Percentiles rank a stretch among this genome's conserved stretches.
Conservation (phyloP, 2,113 vertebrate genomes). For the Kryptolebias marmoratus region DNA sequence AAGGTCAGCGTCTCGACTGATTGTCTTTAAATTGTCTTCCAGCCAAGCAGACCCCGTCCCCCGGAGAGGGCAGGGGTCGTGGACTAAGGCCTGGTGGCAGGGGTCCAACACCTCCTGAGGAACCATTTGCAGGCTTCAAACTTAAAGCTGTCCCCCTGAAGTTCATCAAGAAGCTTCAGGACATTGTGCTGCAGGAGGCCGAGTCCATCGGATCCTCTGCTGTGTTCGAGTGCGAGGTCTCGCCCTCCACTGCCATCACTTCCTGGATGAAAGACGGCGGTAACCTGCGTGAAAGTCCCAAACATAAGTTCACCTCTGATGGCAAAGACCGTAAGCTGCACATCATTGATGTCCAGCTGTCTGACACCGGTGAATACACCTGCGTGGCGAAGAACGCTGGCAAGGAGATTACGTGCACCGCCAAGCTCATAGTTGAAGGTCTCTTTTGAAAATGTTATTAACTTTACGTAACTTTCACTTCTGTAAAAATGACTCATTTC, state of each 20-base stretch:
- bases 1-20: background rate
- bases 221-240: conserved; percentile 95
- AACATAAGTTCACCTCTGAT: conserved; percentile 95
- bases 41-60: conserved; percentile 95
- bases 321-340: conserved; percentile 96
- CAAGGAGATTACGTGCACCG: conserved; percentile 93
- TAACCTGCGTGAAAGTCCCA: conserved; percentile 94
- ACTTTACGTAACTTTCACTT: background rate
- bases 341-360: conserved; percentile 96
- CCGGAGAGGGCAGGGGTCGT: conserved; percentile 89
- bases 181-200: conserved; percentile 91
- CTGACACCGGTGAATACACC: conserved; percentile 96
- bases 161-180: conserved; percentile 95
- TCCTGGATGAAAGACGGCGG: conserved; percentile 96
- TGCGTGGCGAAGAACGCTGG: conserved; percentile 93
- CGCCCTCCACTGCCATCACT: conserved; percentile 93
- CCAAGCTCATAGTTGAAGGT: conserved; percentile 98
- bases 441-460: conserved; percentile 33
- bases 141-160: conserved; percentile 96
- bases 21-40: conserved; percentile 65
- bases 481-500: background rate
- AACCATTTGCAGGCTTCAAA: conserved; percentile 92
- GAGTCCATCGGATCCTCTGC: conserved; percentile 95
- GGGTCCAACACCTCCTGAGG: conserved; percentile 90
- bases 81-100: conserved; percentile 90